A percentile compares a stretch with the other conserved stretches of the same genome.
phyloP scores from a whole-genome alignment of 1,140 invertebrate genomes.

The Aplysia californica region DNA sequence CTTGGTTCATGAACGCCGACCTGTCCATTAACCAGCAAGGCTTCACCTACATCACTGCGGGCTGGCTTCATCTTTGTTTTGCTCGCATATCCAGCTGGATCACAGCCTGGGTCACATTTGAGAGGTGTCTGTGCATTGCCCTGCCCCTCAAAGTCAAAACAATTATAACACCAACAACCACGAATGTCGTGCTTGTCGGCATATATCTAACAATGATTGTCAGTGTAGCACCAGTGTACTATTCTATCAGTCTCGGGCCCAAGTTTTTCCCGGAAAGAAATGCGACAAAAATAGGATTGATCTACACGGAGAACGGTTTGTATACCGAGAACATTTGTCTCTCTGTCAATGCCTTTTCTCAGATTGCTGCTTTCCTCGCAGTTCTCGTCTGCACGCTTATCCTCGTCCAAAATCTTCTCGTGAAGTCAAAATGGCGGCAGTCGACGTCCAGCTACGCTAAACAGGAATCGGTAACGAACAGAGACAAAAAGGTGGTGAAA shows the following conservation, averaged over 20 bases:
- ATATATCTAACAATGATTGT: slow-evolving; percentile 8
- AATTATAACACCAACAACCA: no score
- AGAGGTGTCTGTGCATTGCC: no score
- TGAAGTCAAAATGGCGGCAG: slow-evolving; percentile 15
- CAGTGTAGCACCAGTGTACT: slow-evolving; percentile 6
- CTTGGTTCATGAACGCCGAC: neutral
- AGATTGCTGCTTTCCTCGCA: no score
- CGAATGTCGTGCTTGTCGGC: neutral
- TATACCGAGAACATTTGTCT: neutral
- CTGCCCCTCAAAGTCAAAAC: no score
- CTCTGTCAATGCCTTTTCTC: slow-evolving; percentile 8
- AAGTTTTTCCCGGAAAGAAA: neutral
- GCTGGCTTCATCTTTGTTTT: slow-evolving; percentile 14
- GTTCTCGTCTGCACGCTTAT: slow-evolving; percentile 12
- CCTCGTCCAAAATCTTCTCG: neutral
- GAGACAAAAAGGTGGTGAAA: slow-evolving; percentile 7
- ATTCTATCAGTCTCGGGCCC: neutral
- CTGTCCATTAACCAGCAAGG: neutral
- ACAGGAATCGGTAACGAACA: neutral
- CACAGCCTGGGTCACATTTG: no score
- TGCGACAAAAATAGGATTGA: neutral
- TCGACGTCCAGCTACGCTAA: no score
- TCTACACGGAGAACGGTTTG: neutral
- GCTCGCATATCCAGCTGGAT: no score
- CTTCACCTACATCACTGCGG: neutral